Conservation (phyloP, 2,888 invertebrate species). For the Neoaliturus tenellus region DNA sequence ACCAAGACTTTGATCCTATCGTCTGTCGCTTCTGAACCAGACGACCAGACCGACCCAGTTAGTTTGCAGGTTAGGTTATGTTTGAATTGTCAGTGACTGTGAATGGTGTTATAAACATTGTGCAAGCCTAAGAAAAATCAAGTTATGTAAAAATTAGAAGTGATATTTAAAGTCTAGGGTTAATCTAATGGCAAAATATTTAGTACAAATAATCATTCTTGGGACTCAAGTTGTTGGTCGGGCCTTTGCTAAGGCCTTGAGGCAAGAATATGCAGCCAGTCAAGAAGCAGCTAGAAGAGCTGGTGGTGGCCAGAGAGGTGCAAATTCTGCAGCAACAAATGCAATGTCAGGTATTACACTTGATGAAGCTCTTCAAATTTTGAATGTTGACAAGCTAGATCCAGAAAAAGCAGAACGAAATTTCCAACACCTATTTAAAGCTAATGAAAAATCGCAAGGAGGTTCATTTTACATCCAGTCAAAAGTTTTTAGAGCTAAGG, state of each 20-base stretch:
- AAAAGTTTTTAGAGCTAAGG: conserved; percentile 96
- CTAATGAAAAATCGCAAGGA: conserved; percentile 94
- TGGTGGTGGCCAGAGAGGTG: conserved; percentile 82
- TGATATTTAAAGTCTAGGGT: neutral
- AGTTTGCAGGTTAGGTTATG: too few species aligned
- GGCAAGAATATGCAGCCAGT: conserved; percentile 90
- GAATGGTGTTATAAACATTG: neutral
- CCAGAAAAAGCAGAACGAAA: conserved; percentile 81
- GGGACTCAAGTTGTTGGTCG: conserved; percentile 94
- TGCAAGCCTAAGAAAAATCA: neutral
- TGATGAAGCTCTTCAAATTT: conserved; percentile 97
- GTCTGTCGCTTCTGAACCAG: too few species aligned
- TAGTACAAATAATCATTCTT: conserved; percentile 92
- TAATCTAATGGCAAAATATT: conserved; percentile 89
- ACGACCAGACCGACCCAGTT: too few species aligned
- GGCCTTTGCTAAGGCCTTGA: conserved; percentile 93
- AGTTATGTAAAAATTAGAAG: neutral
- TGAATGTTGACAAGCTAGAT: conserved; percentile 86
- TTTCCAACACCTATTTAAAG: conserved; percentile 91
- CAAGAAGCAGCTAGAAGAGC: conserved; percentile 89
- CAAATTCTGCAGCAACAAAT: conserved; percentile 85
- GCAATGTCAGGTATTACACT: conserved; percentile 87
- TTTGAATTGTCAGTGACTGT: too few species aligned
- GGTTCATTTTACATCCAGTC: conserved; percentile 99
- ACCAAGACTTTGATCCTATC: too few species aligned